phyloP scores from a whole-genome alignment of 2,113 vertebrate genomes.

The Jaculus jaculus region DNA sequence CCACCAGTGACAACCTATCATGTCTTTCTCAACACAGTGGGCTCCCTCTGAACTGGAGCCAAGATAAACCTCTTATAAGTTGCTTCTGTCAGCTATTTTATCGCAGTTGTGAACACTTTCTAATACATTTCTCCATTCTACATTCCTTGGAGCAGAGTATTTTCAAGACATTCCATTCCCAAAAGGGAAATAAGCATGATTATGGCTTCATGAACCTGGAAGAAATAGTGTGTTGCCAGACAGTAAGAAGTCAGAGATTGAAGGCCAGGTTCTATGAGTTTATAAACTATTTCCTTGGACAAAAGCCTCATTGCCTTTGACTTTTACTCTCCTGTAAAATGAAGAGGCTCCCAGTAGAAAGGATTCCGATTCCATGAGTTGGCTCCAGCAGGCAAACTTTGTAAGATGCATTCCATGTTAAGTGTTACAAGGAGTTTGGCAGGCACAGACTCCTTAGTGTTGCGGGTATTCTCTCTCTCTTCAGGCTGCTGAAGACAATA shows the following conservation, averaged over 20 bases:
- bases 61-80: background rate
- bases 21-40: background rate
- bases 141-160: background rate
- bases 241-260: background rate
- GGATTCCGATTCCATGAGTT: background rate
- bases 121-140: background rate
- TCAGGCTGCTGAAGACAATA: background rate
- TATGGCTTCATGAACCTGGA: too few species aligned
- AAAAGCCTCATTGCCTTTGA: background rate
- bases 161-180: conserved; percentile 10
- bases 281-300: background rate
- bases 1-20: background rate
- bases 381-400: background rate
- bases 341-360: background rate
- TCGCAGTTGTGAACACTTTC: background rate
- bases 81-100: background rate
- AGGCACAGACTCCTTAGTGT: background rate
- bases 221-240: background rate
- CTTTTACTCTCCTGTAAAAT: background rate
- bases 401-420: background rate
- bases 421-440: background rate
- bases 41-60: background rate
- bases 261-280: background rate
- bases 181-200: background rate
- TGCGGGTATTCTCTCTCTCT: background rate